phyloP scores from a whole-genome alignment of 2,113 vertebrate genomes.

The Cottus gobio region DNA sequence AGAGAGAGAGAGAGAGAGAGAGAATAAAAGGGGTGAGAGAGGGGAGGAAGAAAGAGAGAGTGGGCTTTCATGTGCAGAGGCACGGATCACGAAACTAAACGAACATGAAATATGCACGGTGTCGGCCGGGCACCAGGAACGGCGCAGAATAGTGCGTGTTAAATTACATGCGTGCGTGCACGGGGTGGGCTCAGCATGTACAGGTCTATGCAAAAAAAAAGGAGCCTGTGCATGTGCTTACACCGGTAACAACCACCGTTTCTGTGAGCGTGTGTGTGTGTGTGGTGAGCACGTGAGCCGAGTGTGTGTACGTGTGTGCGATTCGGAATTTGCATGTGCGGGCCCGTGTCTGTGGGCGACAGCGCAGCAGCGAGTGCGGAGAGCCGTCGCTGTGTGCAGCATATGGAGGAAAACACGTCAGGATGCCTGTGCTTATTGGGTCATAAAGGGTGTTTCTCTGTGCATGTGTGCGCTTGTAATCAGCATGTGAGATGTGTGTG shows the following conservation, averaged over 20 bases:
- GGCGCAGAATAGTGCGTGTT: conserved; percentile 24
- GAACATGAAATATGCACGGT: conserved; percentile 80
- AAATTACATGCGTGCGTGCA: conserved; percentile 48
- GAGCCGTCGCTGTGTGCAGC: conserved; percentile 49
- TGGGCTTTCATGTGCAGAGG: conserved; percentile 79
- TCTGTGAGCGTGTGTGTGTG: not conserved
- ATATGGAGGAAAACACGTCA: conserved; percentile 63
- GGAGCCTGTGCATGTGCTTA: conserved; percentile 3
- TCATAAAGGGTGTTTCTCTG: conserved; percentile 59
- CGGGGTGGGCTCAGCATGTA: conserved; percentile 31
- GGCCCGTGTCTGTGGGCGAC: conserved; percentile 59
- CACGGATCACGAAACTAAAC: conserved; percentile 78
- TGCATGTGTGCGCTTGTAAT: not conserved
- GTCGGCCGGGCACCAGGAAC: conserved; percentile 56
- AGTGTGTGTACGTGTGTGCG: not conserved
- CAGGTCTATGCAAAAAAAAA: conserved; percentile 33
- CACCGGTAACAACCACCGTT: conserved; percentile 9
- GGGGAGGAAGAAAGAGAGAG: conserved; percentile 65
- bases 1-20: conserved; percentile 58
- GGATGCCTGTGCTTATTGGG: conserved; percentile 68
- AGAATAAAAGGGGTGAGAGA: conserved; percentile 65
- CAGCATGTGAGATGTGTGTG: no score
- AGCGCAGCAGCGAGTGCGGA: conserved; percentile 29
- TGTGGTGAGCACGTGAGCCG: not conserved
- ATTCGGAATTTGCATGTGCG: conserved; percentile 56